phyloP scores from a whole-genome alignment of 2,888 invertebrate genomes.

The Noctua janthina region DNA sequence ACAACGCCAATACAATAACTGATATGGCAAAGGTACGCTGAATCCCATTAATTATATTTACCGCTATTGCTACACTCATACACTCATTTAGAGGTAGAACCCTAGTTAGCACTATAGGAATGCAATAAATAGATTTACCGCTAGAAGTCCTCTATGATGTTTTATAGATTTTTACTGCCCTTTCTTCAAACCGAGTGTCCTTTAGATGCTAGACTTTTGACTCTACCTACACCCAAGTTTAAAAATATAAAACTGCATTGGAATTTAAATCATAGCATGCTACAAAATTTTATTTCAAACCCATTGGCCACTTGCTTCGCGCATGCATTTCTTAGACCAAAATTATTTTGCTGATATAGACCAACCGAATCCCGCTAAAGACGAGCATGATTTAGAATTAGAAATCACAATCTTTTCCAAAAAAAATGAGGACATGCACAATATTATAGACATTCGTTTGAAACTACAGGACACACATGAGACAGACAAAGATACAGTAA shows the following conservation, averaged over 20 bases:
- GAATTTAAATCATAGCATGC: slow-evolving; percentile 57
- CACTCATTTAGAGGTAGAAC: slow-evolving; percentile 80
- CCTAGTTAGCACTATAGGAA: slow-evolving; percentile 76
- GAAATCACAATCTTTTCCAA: slow-evolving; percentile 58
- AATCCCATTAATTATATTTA: slow-evolving; percentile 58
- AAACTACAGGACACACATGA: slow-evolving; percentile 62
- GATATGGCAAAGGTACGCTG: slow-evolving; percentile 99
- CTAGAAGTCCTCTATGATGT: slow-evolving; percentile 37
- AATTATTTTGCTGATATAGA: slow-evolving; percentile 43
- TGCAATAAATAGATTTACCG: slow-evolving; percentile 53
- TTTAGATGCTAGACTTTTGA: slow-evolving; percentile 26
- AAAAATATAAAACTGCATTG: slow-evolving; percentile 16
- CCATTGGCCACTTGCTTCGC: slow-evolving; percentile 73
- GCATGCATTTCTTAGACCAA: slow-evolving; percentile 67
- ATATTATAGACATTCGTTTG: slow-evolving; percentile 45
- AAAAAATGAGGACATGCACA: slow-evolving; percentile 58
- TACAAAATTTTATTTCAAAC: slow-evolving; percentile 52
- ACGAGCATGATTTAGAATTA: slow-evolving; percentile 63
- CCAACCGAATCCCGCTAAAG: slow-evolving; percentile 32
- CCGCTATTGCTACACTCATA: slow-evolving; percentile 86
- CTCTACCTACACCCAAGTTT: background rate
- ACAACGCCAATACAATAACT: slow-evolving; percentile 99
- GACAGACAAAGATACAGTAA: slow-evolving; percentile 63
- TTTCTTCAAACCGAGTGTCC: background rate
- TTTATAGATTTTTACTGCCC: slow-evolving; percentile 16